Base-by-base conservation (phyloP, 2,797 vertebrate genomes). In the Fistularia commersonii region DNA sequence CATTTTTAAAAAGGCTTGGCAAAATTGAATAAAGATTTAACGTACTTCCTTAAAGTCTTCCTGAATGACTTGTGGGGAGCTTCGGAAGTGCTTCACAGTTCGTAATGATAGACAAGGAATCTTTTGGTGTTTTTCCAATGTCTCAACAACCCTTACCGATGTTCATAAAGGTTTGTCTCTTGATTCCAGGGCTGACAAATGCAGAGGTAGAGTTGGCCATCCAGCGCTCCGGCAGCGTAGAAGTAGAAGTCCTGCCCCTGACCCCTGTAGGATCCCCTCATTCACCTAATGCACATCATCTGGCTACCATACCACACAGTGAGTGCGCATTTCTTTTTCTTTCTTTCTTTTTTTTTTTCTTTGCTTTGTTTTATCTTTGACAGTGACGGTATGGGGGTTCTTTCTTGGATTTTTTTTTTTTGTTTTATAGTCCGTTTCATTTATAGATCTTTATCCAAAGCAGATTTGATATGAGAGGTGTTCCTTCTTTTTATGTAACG, bases 171-270 rank as follows among this genome's bases (percentile, higher is more conserved):
- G 50, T 79, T 49, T 76, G 69, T 61, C 47, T 79, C 56, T 77
- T 72, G 47, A 61, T 54, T 77, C 13, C 85, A 99, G 97, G 96
- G 68, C 89, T 99, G 87, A 98, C 93, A 0, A 94, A 98, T 75
- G 93, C 93, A 60, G 97, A 99, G 82, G 92, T 99, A n/a, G 94
- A 98, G 48, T 69, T 96, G 87, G 96, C 96, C 45, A 92, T 99
- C 82, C 95, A 96, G 87, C 94, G 92, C 72, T 94, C 95, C 0
- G 95, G 93, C 69, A 83, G 89, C 65, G 70, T 86, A 0, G 94
- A 96, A 0, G 23, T 23, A 23, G 92, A 97, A 62, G 79, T 89
- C 0, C 77, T 89, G 32, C 68, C 89, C 58, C 50, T 90, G 49
- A 86, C 61, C 50, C 80, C 90, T 51, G 66, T 85, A 10, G 46